These are phyloP conservation scores for Pseudorasbora parva DNA, from an alignment of 2,113 vertebrate species.

Conservation along the genomic window DNA sequence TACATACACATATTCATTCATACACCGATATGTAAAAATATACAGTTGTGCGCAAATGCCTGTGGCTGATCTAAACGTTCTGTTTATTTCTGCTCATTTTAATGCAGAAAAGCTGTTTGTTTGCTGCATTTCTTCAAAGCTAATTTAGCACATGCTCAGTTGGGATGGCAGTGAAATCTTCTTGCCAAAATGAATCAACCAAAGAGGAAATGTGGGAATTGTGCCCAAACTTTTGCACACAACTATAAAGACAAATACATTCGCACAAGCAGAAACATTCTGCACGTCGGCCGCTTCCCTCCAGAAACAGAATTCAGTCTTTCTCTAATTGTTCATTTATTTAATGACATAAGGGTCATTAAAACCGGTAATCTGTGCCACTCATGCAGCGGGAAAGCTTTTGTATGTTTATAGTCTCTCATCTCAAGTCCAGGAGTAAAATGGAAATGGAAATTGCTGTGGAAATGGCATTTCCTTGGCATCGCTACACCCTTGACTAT, in stretches of 20 bases:
- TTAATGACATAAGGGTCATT: slow-evolving; percentile 23
- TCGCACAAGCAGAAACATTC: slow-evolving; percentile 7
- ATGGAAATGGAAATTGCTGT: slow-evolving; percentile 10
- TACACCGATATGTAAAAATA: slow-evolving; percentile 21
- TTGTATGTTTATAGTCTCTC: slow-evolving; percentile 2
- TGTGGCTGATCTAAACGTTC: neutral
- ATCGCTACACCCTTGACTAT: neutral
- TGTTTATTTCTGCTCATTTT: neutral
- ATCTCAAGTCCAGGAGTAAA: slow-evolving; percentile 1
- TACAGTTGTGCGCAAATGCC: slow-evolving; percentile 5
- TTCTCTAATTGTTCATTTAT: slow-evolving; percentile 1
- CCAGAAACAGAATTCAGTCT: neutral
- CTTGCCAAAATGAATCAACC: neutral
- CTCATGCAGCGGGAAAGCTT: neutral
- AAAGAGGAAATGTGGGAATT: neutral
- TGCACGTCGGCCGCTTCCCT: neutral
- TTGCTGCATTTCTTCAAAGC: neutral
- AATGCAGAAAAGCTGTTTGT: neutral
- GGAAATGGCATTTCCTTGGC: slow-evolving; percentile 8
- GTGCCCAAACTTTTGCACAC: slow-evolving; percentile 3
- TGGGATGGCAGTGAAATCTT: neutral
- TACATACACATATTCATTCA: slow-evolving; percentile 15
- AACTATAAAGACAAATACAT: slow-evolving; percentile 16
- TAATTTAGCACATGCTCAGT: neutral
- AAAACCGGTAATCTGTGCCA: neutral